Percentiles rank a stretch among this genome's conserved stretches.
phyloP scores from a whole-genome alignment of 2,797 vertebrate genomes.

The Potorous gilbertii region DNA sequence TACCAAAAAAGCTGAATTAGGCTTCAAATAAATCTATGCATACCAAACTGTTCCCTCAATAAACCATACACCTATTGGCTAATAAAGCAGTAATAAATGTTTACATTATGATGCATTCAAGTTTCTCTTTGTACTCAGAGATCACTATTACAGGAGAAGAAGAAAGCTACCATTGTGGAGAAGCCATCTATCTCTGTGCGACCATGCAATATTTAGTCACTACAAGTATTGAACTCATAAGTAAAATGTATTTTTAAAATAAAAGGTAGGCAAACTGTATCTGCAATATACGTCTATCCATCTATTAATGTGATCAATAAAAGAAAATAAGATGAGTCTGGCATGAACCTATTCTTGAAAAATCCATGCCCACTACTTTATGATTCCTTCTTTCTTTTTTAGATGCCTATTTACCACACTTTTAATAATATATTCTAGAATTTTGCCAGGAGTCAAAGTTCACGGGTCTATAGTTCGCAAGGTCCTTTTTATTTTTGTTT shows the following conservation, averaged over 20 bases:
- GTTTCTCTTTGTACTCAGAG: not conserved
- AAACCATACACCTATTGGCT: not conserved
- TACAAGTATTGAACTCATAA: not conserved
- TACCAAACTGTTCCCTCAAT: not conserved
- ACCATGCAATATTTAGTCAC: not conserved
- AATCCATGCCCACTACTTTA: not conserved
- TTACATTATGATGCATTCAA: not conserved
- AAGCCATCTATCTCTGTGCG: not conserved
- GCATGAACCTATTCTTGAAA: not conserved
- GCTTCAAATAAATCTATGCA: not conserved
- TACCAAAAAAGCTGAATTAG: not conserved
- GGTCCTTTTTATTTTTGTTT: not conserved
- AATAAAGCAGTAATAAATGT: not conserved
- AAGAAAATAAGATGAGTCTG: not conserved
- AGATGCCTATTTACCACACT: not conserved
- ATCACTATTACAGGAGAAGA: not conserved
- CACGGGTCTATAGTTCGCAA: not conserved
- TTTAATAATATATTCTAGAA: not conserved
- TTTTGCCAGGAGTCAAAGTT: not conserved
- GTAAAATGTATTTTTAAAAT: not conserved
- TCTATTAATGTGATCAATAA: not conserved
- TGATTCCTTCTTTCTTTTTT: not conserved
- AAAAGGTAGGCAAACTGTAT: not conserved
- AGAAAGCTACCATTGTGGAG: not conserved
- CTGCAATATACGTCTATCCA: not conserved